Conservation (phyloP, 2,797 vertebrate genomes). For the Heterohyrax brucei region DNA sequence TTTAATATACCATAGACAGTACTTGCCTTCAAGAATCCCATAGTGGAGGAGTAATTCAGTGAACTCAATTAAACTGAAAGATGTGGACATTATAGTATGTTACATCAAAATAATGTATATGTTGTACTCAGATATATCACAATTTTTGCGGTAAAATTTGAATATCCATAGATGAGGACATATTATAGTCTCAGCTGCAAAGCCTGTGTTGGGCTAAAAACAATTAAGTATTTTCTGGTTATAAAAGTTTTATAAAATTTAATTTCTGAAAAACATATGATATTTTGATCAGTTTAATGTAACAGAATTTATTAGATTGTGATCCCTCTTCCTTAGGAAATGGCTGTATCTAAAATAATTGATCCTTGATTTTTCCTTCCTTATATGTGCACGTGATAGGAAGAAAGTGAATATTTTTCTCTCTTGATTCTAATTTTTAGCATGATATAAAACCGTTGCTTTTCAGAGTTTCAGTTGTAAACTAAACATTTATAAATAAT, state of each 20-base stretch:
- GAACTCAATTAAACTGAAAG: neutral
- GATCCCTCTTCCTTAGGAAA: neutral
- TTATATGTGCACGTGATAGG: neutral
- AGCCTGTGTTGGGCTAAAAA: neutral
- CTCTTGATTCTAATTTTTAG: neutral
- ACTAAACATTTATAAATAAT: neutral
- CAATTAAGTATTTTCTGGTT: neutral
- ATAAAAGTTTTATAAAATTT: slow-evolving; percentile 4
- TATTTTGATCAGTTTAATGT: neutral
- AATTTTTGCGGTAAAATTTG: neutral
- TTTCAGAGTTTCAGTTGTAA: slow-evolving; percentile 22
- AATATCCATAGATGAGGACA: neutral
- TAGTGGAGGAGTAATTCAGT: neutral
- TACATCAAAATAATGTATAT: neutral
- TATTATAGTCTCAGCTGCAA: neutral
- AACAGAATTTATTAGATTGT: neutral
- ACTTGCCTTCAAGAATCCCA: neutral
- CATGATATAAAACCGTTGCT: neutral
- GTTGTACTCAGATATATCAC: neutral
- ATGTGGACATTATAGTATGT: neutral
- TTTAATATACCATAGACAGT: neutral
- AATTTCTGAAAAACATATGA: neutral
- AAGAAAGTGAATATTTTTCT: no score
- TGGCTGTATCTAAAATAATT: neutral
- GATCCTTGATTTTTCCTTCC: neutral